Evolutionary conservation across 2,888 invertebrate species (phyloP).

Genomic region (Stictocephala bisonia): DNA sequence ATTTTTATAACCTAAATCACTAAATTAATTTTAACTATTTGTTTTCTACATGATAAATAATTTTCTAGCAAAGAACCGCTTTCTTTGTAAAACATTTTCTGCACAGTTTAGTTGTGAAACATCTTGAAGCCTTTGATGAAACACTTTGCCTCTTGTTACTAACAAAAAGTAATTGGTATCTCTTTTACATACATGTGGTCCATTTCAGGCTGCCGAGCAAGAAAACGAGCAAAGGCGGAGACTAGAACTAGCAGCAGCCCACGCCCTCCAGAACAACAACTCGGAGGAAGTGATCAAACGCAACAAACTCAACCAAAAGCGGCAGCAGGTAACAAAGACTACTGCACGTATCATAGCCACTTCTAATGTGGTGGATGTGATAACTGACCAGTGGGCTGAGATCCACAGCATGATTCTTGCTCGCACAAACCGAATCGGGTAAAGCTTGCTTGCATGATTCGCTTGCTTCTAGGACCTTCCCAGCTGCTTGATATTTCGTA

Average conservation of each 20-base stretch:
- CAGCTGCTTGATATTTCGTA: too few relatives aligned
- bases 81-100: too few relatives aligned
- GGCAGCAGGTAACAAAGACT: constrained; percentile 81
- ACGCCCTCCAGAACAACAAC: constrained; percentile 75
- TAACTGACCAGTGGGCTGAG: constrained; percentile 21
- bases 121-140: too few relatives aligned
- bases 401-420: constrained; percentile 42
- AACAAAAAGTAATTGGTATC: constrained; percentile 1
- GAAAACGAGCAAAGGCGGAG: constrained; percentile 94
- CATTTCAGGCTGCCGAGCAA: constrained; percentile 85
- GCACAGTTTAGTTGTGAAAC: too few relatives aligned
- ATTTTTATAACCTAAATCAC: too few relatives aligned
- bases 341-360: background rate
- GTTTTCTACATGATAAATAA: too few relatives aligned
- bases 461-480: background rate
- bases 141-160: too few relatives aligned
- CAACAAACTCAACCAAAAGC: constrained; percentile 86
- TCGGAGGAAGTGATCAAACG: constrained; percentile 76
- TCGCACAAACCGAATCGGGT: background rate
- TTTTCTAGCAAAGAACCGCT: too few relatives aligned
- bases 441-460: constrained; percentile 3
- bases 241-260: constrained; percentile 79
- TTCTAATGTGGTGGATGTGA: background rate
- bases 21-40: too few relatives aligned
- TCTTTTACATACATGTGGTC: too few relatives aligned